Evolutionary conservation across 2,888 invertebrate genomes (phyloP).

Genomic region (Meteorus colon): DNA sequence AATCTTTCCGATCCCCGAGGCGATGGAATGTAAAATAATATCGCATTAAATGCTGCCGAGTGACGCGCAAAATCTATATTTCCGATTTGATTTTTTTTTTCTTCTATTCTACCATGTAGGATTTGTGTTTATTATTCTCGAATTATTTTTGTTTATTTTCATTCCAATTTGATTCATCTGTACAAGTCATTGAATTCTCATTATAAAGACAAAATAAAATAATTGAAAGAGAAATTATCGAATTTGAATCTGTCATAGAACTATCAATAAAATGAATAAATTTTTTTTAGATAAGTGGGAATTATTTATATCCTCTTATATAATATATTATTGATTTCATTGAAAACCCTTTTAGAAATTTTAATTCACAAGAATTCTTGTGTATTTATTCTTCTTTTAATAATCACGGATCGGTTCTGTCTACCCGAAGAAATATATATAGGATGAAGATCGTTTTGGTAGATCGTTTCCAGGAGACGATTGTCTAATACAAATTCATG

Average conservation of each 20-base stretch:
- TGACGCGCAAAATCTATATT: slow-evolving; percentile 26
- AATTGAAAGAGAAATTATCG: too few relatives aligned
- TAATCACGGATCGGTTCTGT: not conserved
- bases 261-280: too few relatives aligned
- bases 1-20: slow-evolving; percentile 36
- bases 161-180: too few relatives aligned
- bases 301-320: not conserved
- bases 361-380: not conserved
- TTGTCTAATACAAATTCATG: slow-evolving; percentile 72
- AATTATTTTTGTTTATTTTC: not conserved
- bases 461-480: slow-evolving; percentile 59
- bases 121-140: not conserved
- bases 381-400: slow-evolving; percentile 4
- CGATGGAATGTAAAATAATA: slow-evolving; percentile 50
- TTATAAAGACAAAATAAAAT: too few relatives aligned
- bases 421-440: not conserved
- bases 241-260: too few relatives aligned
- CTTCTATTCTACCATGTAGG: not conserved
- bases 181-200: too few relatives aligned
- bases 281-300: not conserved
- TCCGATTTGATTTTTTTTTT: not conserved
- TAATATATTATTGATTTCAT: too few relatives aligned
- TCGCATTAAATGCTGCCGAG: slow-evolving; percentile 33
- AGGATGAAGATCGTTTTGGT: slow-evolving; percentile 19
- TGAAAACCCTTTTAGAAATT: too few relatives aligned